phyloP scores from a whole-genome alignment of 2,113 vertebrate genomes.

The Boleophthalmus pectinirostris region DNA sequence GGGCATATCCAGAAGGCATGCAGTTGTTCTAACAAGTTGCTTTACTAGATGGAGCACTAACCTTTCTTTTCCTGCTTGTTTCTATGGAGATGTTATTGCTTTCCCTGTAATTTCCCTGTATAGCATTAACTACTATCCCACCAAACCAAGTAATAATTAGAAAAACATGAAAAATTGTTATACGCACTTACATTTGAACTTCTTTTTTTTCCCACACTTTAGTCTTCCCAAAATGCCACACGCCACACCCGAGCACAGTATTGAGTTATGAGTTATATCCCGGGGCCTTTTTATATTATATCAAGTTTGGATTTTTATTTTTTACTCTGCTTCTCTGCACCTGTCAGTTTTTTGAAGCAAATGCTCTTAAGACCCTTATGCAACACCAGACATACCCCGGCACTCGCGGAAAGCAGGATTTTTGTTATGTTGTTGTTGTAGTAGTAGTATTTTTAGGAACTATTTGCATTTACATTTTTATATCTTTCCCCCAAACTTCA shows the following conservation, averaged over 20 bases:
- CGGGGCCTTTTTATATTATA: slow-evolving; percentile 12
- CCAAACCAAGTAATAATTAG: no score
- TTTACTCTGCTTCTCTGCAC: slow-evolving; percentile 11
- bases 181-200: not conserved
- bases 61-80: no score
- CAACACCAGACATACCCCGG: slow-evolving; percentile 29
- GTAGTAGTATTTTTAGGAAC: not conserved
- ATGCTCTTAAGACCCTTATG: slow-evolving; percentile 25
- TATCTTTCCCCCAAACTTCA: no score
- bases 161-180: no score
- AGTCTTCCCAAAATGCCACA: not conserved
- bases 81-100: no score
- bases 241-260: not conserved
- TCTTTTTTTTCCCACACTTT: not conserved
- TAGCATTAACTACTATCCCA: no score
- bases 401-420: not conserved
- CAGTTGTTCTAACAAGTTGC: no score
- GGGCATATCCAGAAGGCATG: no score
- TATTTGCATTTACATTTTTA: not conserved
- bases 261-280: not conserved
- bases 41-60: no score
- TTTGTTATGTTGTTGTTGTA: not conserved
- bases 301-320: not conserved
- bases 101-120: no score
- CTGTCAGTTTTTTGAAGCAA: slow-evolving; percentile 26